Percentiles rank a stretch among this genome's conserved stretches.
Conservation (phyloP, 2,888 invertebrate genomes). For the Ectropis crepuscularia region DNA sequence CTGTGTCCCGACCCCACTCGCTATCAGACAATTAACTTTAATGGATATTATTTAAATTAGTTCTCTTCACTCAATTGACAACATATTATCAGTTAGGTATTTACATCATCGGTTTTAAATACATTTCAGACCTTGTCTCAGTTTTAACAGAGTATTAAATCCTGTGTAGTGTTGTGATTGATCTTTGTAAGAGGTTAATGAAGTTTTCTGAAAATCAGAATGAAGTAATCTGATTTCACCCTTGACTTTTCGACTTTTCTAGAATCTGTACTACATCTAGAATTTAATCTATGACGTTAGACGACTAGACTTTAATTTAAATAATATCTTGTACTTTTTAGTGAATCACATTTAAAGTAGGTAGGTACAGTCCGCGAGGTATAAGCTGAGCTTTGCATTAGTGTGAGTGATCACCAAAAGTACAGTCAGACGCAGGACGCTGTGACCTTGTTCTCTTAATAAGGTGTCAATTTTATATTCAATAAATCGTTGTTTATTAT, state of each 20-base stretch:
- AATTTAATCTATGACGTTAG: neutral
- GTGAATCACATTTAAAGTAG: too few species aligned
- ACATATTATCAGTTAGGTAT: constrained; percentile 45
- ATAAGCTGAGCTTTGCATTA: too few species aligned
- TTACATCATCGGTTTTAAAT: constrained; percentile 15
- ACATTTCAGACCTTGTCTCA: neutral
- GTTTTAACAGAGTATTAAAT: constrained; percentile 33
- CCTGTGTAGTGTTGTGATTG: neutral
- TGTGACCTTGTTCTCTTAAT: too few species aligned
- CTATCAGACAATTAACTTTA: constrained; percentile 82
- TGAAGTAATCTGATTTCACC: constrained; percentile 36
- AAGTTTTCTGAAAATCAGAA: constrained; percentile 32
- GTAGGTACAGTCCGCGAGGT: too few species aligned
- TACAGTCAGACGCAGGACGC: too few species aligned
- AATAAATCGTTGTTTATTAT: too few species aligned
- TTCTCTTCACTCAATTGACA: constrained; percentile 70
- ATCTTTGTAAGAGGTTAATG: constrained; percentile 33
- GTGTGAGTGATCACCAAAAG: too few species aligned
- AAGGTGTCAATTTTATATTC: too few species aligned
- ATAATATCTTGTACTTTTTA: too few species aligned
- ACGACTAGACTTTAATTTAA: too few species aligned
- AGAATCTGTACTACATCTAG: constrained; percentile 18
- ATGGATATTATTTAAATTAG: constrained; percentile 83
- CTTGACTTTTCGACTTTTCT: constrained; percentile 8
- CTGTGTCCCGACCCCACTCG: constrained; percentile 61